phyloP scores from a whole-genome alignment of 2,888 invertebrate genomes.

The Erebia epiphron region DNA sequence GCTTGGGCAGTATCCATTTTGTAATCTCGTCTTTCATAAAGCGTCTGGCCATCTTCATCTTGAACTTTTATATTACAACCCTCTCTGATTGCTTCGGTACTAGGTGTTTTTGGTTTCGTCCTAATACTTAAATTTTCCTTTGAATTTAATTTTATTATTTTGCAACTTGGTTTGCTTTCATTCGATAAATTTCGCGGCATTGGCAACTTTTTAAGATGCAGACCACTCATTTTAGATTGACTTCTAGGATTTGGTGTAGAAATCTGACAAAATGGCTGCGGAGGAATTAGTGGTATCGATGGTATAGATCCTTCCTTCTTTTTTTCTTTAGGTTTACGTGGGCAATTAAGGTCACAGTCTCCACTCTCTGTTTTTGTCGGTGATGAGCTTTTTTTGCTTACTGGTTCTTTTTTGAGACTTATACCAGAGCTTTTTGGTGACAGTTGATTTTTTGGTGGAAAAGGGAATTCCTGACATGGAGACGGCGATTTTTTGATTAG shows the following conservation, averaged over 20 bases:
- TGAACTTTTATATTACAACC: conserved; percentile 55
- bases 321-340: conserved; percentile 36
- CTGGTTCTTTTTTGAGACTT: conserved; percentile 18
- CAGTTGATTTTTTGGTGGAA: conserved; percentile 38
- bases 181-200: conserved; percentile 43
- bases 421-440: conserved; percentile 30
- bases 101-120: conserved; percentile 51
- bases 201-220: conserved; percentile 54
- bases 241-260: conserved; percentile 6
- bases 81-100: conserved; percentile 58
- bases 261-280: background rate
- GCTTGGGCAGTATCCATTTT: conserved; percentile 32
- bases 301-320: conserved; percentile 24
- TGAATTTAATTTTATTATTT: conserved; percentile 49
- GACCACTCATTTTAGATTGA: conserved; percentile 46
- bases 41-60: conserved; percentile 60
- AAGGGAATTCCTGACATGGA: conserved; percentile 32
- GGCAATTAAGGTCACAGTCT: background rate
- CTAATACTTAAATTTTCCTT: conserved; percentile 54
- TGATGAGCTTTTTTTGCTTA: conserved; percentile 7
- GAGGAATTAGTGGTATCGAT: background rate
- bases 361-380: conserved; percentile 9
- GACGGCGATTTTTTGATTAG: conserved; percentile 17
- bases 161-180: conserved; percentile 41
- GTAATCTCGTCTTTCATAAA: conserved; percentile 63